Conservation (phyloP, 2,888 invertebrate genomes). For the Cerceris rybyensis region DNA sequence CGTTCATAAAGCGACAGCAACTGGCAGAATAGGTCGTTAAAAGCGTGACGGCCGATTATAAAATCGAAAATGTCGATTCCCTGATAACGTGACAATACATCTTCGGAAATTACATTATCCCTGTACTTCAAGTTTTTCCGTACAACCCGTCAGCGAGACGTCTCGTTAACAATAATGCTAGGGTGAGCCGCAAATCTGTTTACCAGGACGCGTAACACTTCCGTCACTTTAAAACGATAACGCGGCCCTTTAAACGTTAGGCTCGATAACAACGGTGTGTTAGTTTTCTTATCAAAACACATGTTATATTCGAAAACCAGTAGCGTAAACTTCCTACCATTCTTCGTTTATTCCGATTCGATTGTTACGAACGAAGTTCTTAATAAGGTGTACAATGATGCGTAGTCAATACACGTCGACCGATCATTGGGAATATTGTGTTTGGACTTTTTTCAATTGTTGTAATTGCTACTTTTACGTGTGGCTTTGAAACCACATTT, state of each 20-base stretch:
- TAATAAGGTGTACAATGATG: background rate
- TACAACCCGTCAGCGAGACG: slow-evolving; percentile 34
- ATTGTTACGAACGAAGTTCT: background rate
- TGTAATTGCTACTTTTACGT: background rate
- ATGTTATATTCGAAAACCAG: slow-evolving; percentile 1
- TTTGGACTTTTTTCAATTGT: background rate
- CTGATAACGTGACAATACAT: slow-evolving; percentile 45
- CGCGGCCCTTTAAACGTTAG: slow-evolving; percentile 35
- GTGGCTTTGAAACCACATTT: background rate
- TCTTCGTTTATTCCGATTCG: background rate
- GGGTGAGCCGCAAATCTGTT: slow-evolving; percentile 59
- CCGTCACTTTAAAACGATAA: slow-evolving; percentile 38
- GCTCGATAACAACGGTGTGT: slow-evolving; percentile 2
- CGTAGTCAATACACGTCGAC: background rate
- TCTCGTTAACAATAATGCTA: slow-evolving; percentile 56
- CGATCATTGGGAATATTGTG: background rate
- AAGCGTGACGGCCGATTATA: slow-evolving; percentile 31
- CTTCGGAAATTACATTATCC: slow-evolving; percentile 12
- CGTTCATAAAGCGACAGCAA: slow-evolving; percentile 34
- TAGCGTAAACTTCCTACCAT: slow-evolving; percentile 8
- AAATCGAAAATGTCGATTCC: slow-evolving; percentile 50
- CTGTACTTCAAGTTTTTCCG: slow-evolving; percentile 10
- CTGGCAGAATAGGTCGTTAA: slow-evolving; percentile 21
- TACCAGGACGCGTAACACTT: slow-evolving; percentile 34
- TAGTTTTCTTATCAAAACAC: slow-evolving; percentile 6